Evolutionary conservation across 1,140 invertebrate genomes (phyloP).

Genomic region (Drosophila kohkoa): DNA sequence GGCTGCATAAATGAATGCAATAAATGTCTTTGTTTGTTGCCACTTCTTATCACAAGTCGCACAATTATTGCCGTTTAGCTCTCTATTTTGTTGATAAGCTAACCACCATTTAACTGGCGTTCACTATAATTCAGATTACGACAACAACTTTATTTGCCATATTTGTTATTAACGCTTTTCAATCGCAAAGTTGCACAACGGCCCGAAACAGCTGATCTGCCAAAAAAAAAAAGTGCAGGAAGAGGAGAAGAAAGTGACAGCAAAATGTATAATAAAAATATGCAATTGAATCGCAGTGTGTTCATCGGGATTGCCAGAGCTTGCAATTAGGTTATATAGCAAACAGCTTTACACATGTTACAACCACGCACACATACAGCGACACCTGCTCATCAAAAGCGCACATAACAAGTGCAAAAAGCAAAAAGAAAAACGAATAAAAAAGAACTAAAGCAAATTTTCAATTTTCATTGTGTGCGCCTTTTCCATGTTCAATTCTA

Average conservation of each 20-base stretch:
- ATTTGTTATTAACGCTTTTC: slow-evolving; percentile 33
- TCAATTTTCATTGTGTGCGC: slow-evolving; percentile 69
- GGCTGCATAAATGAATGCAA: slow-evolving; percentile 69
- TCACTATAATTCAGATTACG: slow-evolving; percentile 3
- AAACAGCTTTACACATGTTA: slow-evolving; percentile 14
- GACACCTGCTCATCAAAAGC: slow-evolving; percentile 45
- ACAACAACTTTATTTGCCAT: slow-evolving; percentile 1
- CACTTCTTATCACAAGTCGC: slow-evolving; percentile 18
- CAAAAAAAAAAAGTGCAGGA: not conserved
- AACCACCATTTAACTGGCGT: slow-evolving; percentile 22
- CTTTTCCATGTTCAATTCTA: slow-evolving; percentile 74
- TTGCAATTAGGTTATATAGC: slow-evolving; percentile 25
- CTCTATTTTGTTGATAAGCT: slow-evolving; percentile 36
- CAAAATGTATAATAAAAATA: not conserved
- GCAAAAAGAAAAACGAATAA: slow-evolving; percentile 1
- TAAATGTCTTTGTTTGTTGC: slow-evolving; percentile 67
- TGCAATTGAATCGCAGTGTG: too few relatives aligned
- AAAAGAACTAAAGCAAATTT: slow-evolving; percentile 41
- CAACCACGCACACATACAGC: not conserved
- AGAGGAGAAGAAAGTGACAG: not conserved
- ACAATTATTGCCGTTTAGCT: slow-evolving; percentile 46
- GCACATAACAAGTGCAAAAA: slow-evolving; percentile 8
- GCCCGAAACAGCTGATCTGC: not conserved
- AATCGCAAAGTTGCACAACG: not conserved
- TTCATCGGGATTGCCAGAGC: not conserved